phyloP scores from a whole-genome alignment of 2,888 invertebrate species.

The Branchipolynoe longqiensis region DNA sequence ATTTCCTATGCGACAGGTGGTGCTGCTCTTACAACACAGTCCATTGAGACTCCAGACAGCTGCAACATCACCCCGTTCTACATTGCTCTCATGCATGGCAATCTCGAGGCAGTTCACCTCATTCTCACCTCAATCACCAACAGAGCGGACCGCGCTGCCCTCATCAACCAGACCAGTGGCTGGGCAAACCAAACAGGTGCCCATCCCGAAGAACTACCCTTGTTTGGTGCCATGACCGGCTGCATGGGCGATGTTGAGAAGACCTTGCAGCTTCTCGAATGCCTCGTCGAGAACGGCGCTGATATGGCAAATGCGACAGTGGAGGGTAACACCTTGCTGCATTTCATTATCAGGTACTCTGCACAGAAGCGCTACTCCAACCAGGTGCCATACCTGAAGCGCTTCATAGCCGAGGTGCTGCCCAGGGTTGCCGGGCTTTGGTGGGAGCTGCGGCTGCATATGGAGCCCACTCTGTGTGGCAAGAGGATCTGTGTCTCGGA shows the following conservation, averaged over 20 bases:
- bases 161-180: not conserved
- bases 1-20: too few relatives aligned
- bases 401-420: not conserved
- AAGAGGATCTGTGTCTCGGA: not conserved
- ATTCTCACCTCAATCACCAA: not conserved
- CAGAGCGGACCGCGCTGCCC: not conserved
- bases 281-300: not conserved
- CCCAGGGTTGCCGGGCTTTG: not conserved
- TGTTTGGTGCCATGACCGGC: not conserved
- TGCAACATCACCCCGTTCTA: not conserved
- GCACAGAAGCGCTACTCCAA: not conserved
- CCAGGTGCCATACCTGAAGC: not conserved
- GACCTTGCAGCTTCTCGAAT: not conserved
- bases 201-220: not conserved
- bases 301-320: not conserved
- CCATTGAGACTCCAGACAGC: not conserved
- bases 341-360: not conserved
- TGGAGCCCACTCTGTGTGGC: not conserved
- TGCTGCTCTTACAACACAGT: not conserved
- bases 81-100: not conserved
- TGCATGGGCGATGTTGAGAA: not conserved
- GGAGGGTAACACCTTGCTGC: not conserved
- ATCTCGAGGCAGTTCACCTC: not conserved
- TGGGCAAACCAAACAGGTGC: not conserved
- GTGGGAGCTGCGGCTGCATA: not conserved